These are phyloP conservation scores for Mormyrus proboscirostris DNA, from an alignment of 2,797 vertebrate species.

Conservation along the genomic window DNA sequence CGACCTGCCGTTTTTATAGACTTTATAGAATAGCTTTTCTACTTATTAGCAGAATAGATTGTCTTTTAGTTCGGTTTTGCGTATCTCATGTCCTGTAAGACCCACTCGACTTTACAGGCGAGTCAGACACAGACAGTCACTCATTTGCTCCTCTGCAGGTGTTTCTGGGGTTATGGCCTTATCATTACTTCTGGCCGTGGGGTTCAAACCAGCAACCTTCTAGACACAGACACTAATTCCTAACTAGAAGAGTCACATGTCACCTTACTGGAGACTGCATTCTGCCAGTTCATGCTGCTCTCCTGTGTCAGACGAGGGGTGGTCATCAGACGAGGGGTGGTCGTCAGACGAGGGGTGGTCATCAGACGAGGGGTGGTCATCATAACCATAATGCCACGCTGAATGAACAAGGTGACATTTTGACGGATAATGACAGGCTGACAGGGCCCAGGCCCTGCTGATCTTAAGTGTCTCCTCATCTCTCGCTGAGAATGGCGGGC, in stretches of 20 bases:
- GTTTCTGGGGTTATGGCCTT: no score
- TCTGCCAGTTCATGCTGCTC: not conserved
- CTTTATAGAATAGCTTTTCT: not conserved
- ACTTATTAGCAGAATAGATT: not conserved
- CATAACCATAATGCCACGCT: not conserved
- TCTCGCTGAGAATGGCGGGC: not conserved
- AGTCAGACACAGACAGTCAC: no score
- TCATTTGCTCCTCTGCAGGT: no score
- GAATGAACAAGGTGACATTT: not conserved
- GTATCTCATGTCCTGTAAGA: no score
- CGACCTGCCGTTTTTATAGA: not conserved
- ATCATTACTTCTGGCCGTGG: not conserved
- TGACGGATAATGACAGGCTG: not conserved
- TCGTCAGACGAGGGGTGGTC: no score
- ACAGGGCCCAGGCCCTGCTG: not conserved
- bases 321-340: not conserved
- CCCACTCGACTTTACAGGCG: no score
- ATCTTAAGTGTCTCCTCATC: not conserved
- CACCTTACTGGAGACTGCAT: not conserved
- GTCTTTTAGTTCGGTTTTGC: not conserved
- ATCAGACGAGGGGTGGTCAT: no score
- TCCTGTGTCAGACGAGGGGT: not conserved
- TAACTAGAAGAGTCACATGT: not conserved
- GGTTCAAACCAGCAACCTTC: not conserved
- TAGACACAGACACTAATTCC: not conserved